Conservation (phyloP, 2,113 vertebrate species). For the Tetrao urogallus region DNA sequence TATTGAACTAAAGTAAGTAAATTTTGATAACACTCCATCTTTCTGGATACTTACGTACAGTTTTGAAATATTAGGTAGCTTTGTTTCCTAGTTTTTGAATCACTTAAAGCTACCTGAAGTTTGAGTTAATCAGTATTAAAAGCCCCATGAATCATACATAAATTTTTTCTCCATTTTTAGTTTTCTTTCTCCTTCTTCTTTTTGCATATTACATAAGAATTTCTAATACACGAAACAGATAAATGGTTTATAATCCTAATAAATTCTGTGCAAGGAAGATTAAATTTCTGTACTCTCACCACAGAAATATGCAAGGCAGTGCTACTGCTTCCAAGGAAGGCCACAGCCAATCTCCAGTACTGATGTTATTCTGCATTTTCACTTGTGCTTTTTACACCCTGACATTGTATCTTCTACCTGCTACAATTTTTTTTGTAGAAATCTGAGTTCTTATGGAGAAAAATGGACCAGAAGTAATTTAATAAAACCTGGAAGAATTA, state of each 20-base stretch:
- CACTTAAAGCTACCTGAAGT: not conserved
- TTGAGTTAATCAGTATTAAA: not conserved
- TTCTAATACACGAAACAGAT: not conserved
- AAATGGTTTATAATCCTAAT: constrained; percentile 37
- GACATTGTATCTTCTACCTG: not conserved
- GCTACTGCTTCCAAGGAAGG: not conserved
- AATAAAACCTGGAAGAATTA: not conserved
- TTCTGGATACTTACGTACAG: not conserved
- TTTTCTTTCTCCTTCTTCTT: not conserved
- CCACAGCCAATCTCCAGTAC: not conserved
- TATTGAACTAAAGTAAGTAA: not conserved
- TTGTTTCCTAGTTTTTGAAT: not conserved
- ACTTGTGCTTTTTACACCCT: not conserved
- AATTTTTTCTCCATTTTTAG: not conserved
- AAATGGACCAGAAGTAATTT: not conserved
- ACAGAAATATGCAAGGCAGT: not conserved
- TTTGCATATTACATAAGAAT: not conserved
- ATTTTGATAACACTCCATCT: not conserved
- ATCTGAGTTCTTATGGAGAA: not conserved
- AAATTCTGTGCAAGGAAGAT: constrained; percentile 1
- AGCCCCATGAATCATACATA: not conserved
- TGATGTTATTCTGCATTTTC: not conserved
- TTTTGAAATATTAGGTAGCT: not conserved
- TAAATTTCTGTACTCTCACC: constrained; percentile 18
- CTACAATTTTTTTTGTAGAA: not conserved